Percentiles rank a stretch among this genome's conserved stretches.
Conservation (phyloP, 2,797 vertebrate genomes). For the Alouatta caraya region DNA sequence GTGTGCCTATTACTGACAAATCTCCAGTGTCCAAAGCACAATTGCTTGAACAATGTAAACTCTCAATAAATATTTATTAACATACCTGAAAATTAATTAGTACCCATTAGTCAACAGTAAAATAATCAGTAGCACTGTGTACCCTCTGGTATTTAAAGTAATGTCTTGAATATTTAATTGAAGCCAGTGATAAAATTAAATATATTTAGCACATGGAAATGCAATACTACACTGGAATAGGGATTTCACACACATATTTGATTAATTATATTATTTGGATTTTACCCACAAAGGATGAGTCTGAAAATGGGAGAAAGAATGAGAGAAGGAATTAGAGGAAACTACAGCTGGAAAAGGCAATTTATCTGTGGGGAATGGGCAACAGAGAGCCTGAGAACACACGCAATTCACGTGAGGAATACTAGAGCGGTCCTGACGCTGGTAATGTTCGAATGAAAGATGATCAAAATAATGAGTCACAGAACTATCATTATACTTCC, state of each 20-base stretch:
- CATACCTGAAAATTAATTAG: slow-evolving; percentile 54
- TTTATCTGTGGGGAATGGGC: background rate
- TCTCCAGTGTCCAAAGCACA: background rate
- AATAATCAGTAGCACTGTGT: slow-evolving; percentile 28
- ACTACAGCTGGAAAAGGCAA: background rate
- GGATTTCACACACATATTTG: background rate
- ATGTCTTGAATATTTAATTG: slow-evolving; percentile 46
- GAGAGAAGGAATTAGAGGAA: background rate
- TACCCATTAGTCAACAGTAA: slow-evolving; percentile 34
- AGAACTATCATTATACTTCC: background rate
- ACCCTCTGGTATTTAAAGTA: slow-evolving; percentile 47
- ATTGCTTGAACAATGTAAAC: background rate
- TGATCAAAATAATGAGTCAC: background rate
- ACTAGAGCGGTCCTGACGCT: background rate
- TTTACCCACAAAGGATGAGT: background rate
- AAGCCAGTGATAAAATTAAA: slow-evolving; percentile 42
- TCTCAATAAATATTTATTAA: slow-evolving; percentile 49
- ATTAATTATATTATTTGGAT: background rate
- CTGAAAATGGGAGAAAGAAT: background rate
- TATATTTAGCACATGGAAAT: slow-evolving; percentile 16
- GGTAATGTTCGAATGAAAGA: background rate
- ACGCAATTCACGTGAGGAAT: too few relatives aligned
- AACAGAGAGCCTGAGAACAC: background rate
- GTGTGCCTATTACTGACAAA: background rate
- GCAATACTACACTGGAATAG: background rate